Conservation (phyloP, 1,140 invertebrate species). For the Calosoma granatense region DNA sequence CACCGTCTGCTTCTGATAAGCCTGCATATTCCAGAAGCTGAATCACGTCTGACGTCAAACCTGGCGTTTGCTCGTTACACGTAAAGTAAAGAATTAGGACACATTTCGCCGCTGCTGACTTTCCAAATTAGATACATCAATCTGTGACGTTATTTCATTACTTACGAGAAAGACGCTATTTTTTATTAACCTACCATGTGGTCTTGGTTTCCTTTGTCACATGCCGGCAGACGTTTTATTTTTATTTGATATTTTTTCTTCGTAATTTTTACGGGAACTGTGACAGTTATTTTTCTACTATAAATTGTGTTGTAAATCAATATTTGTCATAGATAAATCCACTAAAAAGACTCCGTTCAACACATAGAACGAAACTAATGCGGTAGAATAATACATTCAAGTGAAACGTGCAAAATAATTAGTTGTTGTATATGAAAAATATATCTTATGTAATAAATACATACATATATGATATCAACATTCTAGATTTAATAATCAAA, state of each 20-base stretch:
- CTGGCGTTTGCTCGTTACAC: background rate
- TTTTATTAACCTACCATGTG: background rate
- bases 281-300: no score
- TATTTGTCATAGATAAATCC: no score
- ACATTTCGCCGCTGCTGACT: background rate
- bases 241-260: no score
- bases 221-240: background rate
- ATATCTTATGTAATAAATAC: no score
- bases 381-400: no score
- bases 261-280: no score
- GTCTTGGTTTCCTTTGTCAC: background rate
- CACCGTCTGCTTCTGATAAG: background rate
- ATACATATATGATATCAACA: background rate
- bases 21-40: background rate
- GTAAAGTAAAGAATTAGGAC: conserved; percentile 7
- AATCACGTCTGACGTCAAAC: background rate
- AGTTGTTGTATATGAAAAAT: background rate
- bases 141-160: conserved; percentile 4
- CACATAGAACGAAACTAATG: no score
- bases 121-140: conserved; percentile 6
- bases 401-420: no score
- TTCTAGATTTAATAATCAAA: no score
- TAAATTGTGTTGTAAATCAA: no score
- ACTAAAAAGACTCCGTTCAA: no score
- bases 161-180: background rate